Conservation (phyloP, 2,888 invertebrate species). For the Lycia hirtaria region DNA sequence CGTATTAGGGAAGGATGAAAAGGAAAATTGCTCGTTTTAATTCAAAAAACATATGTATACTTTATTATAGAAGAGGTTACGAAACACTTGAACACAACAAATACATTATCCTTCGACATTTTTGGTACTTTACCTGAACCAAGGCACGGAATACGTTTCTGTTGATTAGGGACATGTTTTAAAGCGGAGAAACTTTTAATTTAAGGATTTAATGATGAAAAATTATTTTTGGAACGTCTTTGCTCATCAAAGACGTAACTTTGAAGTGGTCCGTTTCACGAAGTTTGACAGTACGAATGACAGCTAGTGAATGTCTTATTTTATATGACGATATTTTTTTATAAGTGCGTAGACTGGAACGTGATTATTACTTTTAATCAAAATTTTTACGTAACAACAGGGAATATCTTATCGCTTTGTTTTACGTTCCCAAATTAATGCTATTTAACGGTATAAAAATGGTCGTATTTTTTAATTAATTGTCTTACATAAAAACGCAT, state of each 20-base stretch:
- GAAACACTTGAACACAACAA: conserved; percentile 60
- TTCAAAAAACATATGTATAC: conserved; percentile 29
- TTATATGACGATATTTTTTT: neutral
- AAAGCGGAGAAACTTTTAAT: conserved; percentile 44
- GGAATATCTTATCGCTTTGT: no score
- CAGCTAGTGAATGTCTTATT: conserved; percentile 10
- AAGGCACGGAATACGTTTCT: conserved; percentile 73
- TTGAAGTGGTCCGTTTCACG: conserved; percentile 47
- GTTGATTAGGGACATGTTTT: conserved; percentile 72
- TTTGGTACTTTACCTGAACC: conserved; percentile 64
- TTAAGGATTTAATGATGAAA: conserved; percentile 57
- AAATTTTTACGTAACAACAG: no score
- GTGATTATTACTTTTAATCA: no score
- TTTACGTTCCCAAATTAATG: no score
- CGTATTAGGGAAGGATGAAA: conserved; percentile 9
- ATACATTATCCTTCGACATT: conserved; percentile 12
- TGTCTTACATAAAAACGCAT: no score
- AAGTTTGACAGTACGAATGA: conserved; percentile 46
- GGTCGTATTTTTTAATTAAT: no score
- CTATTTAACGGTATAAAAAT: no score
- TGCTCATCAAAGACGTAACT: conserved; percentile 60
- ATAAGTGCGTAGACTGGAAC: conserved; percentile 21
- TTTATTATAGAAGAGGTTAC: conserved; percentile 58
- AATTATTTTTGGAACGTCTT: conserved; percentile 69
- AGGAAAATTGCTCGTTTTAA: conserved; percentile 32